Conservation (phyloP, 1,140 invertebrate genomes). For the Panagrolaimus sp. region DNA sequence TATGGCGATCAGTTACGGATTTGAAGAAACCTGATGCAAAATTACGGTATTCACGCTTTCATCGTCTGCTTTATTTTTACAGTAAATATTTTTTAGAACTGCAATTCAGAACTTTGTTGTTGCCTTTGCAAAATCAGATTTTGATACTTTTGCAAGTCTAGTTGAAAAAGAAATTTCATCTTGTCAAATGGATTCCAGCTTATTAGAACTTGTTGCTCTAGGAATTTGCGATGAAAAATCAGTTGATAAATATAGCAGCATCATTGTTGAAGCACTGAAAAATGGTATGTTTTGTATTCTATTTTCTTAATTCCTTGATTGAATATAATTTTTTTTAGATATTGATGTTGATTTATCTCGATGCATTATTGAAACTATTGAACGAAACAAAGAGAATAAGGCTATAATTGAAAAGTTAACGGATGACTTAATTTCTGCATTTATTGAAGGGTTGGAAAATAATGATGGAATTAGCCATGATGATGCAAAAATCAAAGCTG, state of each 20-base stretch:
- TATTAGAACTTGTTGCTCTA: not conserved
- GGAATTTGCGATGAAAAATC: conserved; percentile 1
- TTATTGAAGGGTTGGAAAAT: not conserved
- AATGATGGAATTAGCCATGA: not conserved
- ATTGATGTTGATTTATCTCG: not conserved
- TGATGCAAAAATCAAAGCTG: not conserved
- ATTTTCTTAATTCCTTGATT: too few relatives aligned
- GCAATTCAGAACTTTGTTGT: not conserved
- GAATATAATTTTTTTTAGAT: too few relatives aligned
- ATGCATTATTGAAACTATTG: not conserved
- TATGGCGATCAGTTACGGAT: conserved; percentile 7
- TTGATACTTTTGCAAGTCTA: not conserved
- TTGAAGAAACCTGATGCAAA: not conserved
- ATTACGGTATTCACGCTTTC: too few relatives aligned
- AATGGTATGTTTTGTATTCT: not conserved
- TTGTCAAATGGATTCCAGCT: not conserved
- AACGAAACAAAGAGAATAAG: not conserved
- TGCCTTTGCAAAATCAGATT: not conserved
- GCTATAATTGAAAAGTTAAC: not conserved
- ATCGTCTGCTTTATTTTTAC: too few relatives aligned
- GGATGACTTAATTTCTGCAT: not conserved
- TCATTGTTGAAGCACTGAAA: not conserved
- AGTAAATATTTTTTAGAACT: too few relatives aligned
- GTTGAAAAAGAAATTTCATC: not conserved
- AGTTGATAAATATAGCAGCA: not conserved